phyloP scores from a whole-genome alignment of 2,113 vertebrate species.

The Odobenus rosmarus region DNA sequence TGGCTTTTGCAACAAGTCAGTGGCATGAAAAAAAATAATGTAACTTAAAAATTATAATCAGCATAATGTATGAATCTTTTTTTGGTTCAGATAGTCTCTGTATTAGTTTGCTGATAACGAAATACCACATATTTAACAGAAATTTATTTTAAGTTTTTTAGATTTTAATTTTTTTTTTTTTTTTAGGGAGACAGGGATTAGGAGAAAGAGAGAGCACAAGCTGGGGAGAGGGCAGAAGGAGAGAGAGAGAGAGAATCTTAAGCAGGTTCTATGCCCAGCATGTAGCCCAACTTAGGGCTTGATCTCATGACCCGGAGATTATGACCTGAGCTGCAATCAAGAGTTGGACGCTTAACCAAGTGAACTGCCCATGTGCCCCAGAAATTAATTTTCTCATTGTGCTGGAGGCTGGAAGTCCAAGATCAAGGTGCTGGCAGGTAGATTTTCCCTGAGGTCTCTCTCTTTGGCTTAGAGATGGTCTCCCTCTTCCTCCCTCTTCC shows the following conservation, averaged over 20 bases:
- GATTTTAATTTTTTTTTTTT: neutral
- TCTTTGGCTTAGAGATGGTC: neutral
- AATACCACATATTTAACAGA: neutral
- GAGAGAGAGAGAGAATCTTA: neutral
- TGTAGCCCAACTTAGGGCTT: neutral
- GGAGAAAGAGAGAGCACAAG: neutral
- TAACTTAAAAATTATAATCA: conserved; percentile 10
- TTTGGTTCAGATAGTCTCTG: neutral
- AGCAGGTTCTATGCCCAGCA: neutral
- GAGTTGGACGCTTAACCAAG: neutral
- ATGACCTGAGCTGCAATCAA: neutral
- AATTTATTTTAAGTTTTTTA: neutral
- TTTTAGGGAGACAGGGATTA: neutral
- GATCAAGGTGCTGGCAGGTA: neutral
- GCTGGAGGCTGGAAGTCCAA: neutral
- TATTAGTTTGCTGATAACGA: conserved; percentile 10
- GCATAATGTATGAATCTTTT: neutral
- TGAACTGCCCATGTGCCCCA: neutral
- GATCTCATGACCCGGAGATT: neutral
- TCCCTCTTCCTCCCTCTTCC: neutral
- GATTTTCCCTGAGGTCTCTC: neutral
- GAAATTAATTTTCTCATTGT: neutral
- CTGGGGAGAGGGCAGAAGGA: neutral
- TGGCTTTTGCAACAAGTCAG: conserved; percentile 40
- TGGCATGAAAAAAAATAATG: neutral